These are phyloP conservation scores for Hyperoplus immaculatus DNA, from an alignment of 2,797 vertebrate genomes.

Conservation along the genomic window DNA sequence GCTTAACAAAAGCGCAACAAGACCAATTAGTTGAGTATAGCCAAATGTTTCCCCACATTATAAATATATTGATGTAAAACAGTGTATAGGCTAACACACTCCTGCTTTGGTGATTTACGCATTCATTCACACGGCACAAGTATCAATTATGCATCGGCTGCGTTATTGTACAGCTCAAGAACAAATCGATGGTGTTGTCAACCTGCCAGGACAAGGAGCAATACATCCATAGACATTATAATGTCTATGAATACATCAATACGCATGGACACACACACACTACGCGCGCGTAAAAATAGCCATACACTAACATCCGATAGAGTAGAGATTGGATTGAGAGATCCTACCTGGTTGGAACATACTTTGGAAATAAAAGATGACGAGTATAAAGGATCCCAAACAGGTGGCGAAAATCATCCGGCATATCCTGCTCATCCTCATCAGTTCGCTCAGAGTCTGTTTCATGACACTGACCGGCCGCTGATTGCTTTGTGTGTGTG, in stretches of 20 bases:
- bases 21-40: not conserved
- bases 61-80: not conserved
- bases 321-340: slow-evolving; percentile 26
- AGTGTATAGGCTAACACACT: not conserved
- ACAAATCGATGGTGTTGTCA: slow-evolving; percentile 51
- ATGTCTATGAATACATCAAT: slow-evolving; percentile 41
- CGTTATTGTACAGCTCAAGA: slow-evolving; percentile 28
- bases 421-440: slow-evolving; percentile 98
- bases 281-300: too few species aligned
- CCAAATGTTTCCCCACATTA: not conserved
- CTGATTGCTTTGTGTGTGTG: too few species aligned
- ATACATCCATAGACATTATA: slow-evolving; percentile 47
- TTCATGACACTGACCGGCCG: slow-evolving; percentile 86
- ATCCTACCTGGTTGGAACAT: slow-evolving; percentile 99
- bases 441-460: slow-evolving; percentile 92
- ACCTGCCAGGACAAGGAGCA: slow-evolving; percentile 33
- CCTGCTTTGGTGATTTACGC: slow-evolving; percentile 19
- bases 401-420: slow-evolving; percentile 97
- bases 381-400: slow-evolving; percentile 96
- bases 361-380: slow-evolving; percentile 99
- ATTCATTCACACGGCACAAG: not conserved
- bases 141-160: slow-evolving; percentile 36
- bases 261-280: slow-evolving; percentile 15
- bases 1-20: slow-evolving; percentile 48
- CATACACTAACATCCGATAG: not conserved